A percentile compares a stretch with the other conserved stretches of the same genome.
Evolutionary conservation across 1,140 invertebrate species (phyloP).

Genomic region (Aphis gossypii): DNA sequence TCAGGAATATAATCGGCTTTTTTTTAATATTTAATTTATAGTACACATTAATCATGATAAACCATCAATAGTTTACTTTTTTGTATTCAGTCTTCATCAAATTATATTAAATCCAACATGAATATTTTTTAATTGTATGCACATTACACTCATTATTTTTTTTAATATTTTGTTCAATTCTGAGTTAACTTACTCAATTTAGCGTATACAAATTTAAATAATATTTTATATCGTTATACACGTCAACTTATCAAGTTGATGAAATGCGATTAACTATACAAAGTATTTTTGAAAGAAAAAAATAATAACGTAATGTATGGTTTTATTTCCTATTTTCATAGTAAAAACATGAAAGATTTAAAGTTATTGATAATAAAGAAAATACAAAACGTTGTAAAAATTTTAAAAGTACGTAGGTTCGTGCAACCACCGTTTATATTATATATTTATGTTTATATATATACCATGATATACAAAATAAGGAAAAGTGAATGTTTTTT

Average conservation of each 20-base stretch:
- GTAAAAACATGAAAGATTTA: neutral
- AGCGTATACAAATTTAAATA: neutral
- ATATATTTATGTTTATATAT: neutral
- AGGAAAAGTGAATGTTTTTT: neutral
- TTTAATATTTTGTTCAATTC: neutral
- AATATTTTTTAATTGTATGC: neutral
- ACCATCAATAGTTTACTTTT: neutral
- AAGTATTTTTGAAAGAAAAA: neutral
- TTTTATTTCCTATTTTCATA: neutral
- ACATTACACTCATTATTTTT: neutral
- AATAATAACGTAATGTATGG: neutral
- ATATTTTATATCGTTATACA: neutral
- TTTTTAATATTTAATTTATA: neutral
- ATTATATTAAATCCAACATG: neutral
- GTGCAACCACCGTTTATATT: neutral
- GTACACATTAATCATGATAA: neutral
- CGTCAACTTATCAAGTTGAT: neutral
- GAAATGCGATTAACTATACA: neutral
- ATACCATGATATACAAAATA: neutral
- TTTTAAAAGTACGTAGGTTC: neutral
- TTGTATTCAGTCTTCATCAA: neutral
- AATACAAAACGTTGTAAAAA: neutral
- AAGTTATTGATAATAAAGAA: neutral
- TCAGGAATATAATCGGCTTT: neutral
- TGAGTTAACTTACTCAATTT: neutral